These are phyloP conservation scores for Pachliopta kotzebuea DNA, from an alignment of 2,888 invertebrate genomes.

Conservation along the genomic window DNA sequence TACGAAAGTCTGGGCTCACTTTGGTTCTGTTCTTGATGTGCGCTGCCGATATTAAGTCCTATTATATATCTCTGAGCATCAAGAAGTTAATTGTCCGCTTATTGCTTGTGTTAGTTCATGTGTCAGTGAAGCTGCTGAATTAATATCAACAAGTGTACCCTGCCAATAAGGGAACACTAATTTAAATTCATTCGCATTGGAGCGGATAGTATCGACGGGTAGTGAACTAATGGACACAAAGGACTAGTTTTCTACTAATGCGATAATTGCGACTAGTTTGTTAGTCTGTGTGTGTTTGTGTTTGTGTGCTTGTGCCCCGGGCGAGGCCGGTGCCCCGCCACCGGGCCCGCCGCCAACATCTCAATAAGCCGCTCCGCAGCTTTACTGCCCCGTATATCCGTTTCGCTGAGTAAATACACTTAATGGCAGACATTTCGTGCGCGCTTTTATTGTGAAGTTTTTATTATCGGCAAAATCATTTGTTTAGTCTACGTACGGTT, in stretches of 20 bases:
- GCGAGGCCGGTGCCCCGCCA: too few species aligned
- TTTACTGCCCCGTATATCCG: conserved; percentile 75
- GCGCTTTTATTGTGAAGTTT: conserved; percentile 78
- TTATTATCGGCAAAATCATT: conserved; percentile 78
- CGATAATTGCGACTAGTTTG: too few species aligned
- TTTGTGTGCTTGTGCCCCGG: too few species aligned
- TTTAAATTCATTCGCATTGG: conserved; percentile 53
- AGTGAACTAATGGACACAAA: conserved; percentile 62
- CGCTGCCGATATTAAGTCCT: too few species aligned
- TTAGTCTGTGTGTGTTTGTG: too few species aligned
- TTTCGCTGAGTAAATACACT: conserved; percentile 77
- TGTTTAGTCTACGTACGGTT: conserved; percentile 78
- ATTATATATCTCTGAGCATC: too few species aligned
- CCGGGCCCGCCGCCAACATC: conserved; percentile 56
- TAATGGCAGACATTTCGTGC: conserved; percentile 78
- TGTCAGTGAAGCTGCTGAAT: conserved; percentile 64
- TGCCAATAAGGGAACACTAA: conserved; percentile 41
- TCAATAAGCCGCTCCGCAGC: conserved; percentile 75
- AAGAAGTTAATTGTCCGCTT: conserved; percentile 59
- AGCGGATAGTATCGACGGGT: conserved; percentile 41
- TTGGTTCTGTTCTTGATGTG: too few species aligned
- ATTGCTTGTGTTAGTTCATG: conserved; percentile 64
- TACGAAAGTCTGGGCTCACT: too few species aligned
- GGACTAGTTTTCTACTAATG: conserved; percentile 18
- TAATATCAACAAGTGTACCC: conserved; percentile 59